A percentile compares a stretch with the other conserved stretches of the same genome.
Evolutionary conservation across 2,797 vertebrate genomes (phyloP).

Genomic region (Zalophus californianus): DNA sequence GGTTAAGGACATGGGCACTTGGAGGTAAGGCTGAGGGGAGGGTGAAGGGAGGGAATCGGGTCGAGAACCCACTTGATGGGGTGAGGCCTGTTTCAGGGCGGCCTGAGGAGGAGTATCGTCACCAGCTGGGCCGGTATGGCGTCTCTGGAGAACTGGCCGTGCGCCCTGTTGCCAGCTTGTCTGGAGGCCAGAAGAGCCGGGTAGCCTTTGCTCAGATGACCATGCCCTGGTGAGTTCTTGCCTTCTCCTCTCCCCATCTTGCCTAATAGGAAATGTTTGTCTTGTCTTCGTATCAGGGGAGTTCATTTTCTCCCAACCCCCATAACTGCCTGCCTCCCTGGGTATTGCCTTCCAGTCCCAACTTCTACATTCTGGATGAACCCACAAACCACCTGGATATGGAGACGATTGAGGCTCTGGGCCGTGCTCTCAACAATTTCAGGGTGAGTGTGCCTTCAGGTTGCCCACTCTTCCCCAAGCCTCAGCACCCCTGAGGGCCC

Average conservation of each 20-base stretch:
- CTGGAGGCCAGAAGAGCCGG: slow-evolving; percentile 97
- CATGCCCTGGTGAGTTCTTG: slow-evolving; percentile 93
- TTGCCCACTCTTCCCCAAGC: neutral
- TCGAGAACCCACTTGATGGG: neutral
- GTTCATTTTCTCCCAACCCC: neutral
- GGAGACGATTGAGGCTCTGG: slow-evolving; percentile 98
- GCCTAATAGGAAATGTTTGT: neutral
- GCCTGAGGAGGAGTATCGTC: slow-evolving; percentile 96
- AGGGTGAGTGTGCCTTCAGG: slow-evolving; percentile 84
- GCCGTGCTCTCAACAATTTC: slow-evolving; percentile 94
- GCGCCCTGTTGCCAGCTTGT: slow-evolving; percentile 95
- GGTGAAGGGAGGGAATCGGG: neutral
- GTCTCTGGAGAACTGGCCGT: slow-evolving; percentile 95
- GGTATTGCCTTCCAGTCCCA: slow-evolving; percentile 91
- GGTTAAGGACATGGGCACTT: neutral
- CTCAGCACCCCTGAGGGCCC: accelerated
- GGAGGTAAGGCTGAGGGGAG: neutral
- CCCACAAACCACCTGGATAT: slow-evolving; percentile 99
- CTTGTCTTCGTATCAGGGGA: neutral
- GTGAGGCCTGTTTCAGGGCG: slow-evolving; percentile 89
- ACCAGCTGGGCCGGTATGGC: slow-evolving; percentile 97
- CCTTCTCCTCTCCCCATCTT: neutral
- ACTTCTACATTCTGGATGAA: slow-evolving; percentile 98
- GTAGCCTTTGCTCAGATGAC: slow-evolving; percentile 99
- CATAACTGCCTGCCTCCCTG: neutral